These are phyloP conservation scores for Ferrisia virgata DNA, from an alignment of 2,888 invertebrate genomes.

Conservation along the genomic window DNA sequence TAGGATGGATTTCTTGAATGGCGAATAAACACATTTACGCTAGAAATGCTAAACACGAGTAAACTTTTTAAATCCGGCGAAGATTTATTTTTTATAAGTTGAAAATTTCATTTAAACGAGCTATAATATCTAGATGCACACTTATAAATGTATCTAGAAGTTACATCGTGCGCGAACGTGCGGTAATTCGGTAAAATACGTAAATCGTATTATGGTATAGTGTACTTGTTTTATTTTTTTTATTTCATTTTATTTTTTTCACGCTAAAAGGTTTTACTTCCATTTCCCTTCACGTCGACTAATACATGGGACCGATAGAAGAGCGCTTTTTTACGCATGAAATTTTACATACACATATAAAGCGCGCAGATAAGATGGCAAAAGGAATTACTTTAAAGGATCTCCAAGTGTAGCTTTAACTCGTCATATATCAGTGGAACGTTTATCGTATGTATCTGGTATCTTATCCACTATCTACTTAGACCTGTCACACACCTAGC, in stretches of 20 bases:
- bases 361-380: background rate
- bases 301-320: too few species aligned
- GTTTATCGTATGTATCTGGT: background rate
- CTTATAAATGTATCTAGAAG: too few species aligned
- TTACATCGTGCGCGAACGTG: background rate
- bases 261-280: background rate
- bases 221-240: background rate
- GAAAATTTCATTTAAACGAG: conserved; percentile 11
- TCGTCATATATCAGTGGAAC: background rate
- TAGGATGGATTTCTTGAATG: background rate
- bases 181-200: background rate
- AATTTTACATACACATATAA: too few species aligned
- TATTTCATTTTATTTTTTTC: background rate
- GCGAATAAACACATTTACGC: conserved; percentile 6
- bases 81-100: conserved; percentile 12
- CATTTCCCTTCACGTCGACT: too few species aligned
- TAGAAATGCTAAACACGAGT: conserved; percentile 11
- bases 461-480: too few species aligned
- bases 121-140: too few species aligned
- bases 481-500: too few species aligned
- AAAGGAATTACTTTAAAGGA: background rate
- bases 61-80: conserved; percentile 8
- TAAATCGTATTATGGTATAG: background rate
- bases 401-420: background rate
- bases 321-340: background rate